A percentile compares a stretch with the other conserved stretches of the same genome.
Evolutionary conservation across 1,140 invertebrate genomes (phyloP).

Genomic region (Eubasilissa regina): DNA sequence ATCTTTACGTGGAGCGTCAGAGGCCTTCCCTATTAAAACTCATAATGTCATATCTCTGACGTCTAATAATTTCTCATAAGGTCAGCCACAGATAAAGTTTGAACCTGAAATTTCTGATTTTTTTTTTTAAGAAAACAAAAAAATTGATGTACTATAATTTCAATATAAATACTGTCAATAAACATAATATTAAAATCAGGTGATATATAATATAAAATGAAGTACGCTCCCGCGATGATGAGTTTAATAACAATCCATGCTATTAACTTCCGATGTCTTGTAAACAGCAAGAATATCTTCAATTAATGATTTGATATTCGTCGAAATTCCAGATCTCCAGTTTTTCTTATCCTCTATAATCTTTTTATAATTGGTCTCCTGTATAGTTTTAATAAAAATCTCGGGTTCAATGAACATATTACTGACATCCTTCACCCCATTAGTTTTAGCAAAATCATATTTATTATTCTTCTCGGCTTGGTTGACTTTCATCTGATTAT

Average conservation of each 20-base stretch:
- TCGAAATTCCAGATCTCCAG: constrained; percentile 75
- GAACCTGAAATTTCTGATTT: too few species aligned
- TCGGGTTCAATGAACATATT: constrained; percentile 69
- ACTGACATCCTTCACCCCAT: constrained; percentile 66
- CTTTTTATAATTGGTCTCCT: constrained; percentile 71
- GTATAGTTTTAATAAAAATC: constrained; percentile 73
- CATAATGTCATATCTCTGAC: too few species aligned
- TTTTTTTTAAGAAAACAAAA: too few species aligned
- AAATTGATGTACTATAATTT: too few species aligned
- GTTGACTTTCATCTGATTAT: constrained; percentile 66
- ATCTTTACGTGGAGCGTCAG: too few species aligned
- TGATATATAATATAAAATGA: too few species aligned
- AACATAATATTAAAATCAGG: too few species aligned
- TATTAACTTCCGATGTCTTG: constrained; percentile 71
- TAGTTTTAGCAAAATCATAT: constrained; percentile 62
- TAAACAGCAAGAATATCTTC: constrained; percentile 79
- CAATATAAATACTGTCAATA: too few species aligned
- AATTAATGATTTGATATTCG: constrained; percentile 74
- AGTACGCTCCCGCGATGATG: too few species aligned
- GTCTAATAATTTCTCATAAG: too few species aligned
- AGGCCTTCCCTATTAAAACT: too few species aligned
- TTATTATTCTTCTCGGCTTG: constrained; percentile 64
- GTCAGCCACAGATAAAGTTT: too few species aligned
- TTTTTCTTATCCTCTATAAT: constrained; percentile 72
- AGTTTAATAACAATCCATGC: constrained; percentile 78